These are phyloP conservation scores for Silurus lanzhouensis DNA, from an alignment of 2,797 vertebrate species.

Conservation along the genomic window DNA sequence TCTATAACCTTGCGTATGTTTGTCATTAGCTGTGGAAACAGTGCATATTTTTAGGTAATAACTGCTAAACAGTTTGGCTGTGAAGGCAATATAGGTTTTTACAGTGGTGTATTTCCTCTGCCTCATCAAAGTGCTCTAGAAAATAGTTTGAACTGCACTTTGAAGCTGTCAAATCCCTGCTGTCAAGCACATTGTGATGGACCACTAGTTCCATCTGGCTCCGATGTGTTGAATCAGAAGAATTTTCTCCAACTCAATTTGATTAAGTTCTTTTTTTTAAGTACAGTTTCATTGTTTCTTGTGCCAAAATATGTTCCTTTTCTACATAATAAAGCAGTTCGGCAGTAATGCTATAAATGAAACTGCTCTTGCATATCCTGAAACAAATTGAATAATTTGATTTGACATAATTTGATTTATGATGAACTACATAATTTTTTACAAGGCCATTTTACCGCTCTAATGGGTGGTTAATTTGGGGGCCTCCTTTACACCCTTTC, in stretches of 20 bases:
- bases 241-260: constrained; percentile 54
- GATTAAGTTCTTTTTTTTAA: constrained; percentile 47
- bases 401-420: constrained; percentile 42
- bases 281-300: constrained; percentile 50
- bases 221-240: constrained; percentile 57
- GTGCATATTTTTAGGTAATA: constrained; percentile 46
- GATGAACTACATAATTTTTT: constrained; percentile 40
- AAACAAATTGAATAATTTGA: constrained; percentile 35
- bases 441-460: constrained; percentile 25
- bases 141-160: constrained; percentile 66
- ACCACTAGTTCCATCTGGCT: constrained; percentile 75
- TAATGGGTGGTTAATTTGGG: constrained; percentile 39
- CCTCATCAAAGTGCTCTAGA: constrained; percentile 53
- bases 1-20: constrained; percentile 11
- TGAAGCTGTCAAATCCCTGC: constrained; percentile 77
- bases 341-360: constrained; percentile 44
- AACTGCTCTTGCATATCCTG: constrained; percentile 34
- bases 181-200: constrained; percentile 69
- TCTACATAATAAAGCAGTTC: constrained; percentile 35
- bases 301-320: constrained; percentile 49
- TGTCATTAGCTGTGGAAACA: constrained; percentile 38
- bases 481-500: constrained; percentile 8
- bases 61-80: constrained; percentile 43
- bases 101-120: constrained; percentile 44
- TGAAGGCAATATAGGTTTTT: constrained; percentile 51